Conservation (phyloP, 2,888 invertebrate genomes). For the Steromphala cineraria region DNA sequence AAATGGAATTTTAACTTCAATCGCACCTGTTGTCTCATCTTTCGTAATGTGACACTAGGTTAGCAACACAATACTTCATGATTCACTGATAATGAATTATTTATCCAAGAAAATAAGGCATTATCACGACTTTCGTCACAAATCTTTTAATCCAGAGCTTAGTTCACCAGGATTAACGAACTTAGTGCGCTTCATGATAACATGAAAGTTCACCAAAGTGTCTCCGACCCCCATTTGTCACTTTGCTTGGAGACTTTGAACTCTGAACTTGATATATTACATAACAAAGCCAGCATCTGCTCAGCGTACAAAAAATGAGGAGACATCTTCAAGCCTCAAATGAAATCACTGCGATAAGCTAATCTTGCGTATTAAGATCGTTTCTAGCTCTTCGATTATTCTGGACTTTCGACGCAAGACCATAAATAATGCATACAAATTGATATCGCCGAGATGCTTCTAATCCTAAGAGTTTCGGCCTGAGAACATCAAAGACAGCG, state of each 20-base stretch:
- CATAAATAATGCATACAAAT: constrained; percentile 21
- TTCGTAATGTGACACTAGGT: too few species aligned
- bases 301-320: not conserved
- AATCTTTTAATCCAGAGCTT: not conserved
- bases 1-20: too few species aligned
- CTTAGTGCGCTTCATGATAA: not conserved
- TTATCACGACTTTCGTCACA: not conserved
- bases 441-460: not conserved
- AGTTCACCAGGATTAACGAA: not conserved
- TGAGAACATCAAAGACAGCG: not conserved
- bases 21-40: too few species aligned
- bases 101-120: not conserved
- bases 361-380: not conserved
- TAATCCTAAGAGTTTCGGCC: not conserved
- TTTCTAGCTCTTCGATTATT: constrained; percentile 11
- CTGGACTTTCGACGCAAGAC: not conserved
- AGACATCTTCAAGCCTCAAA: not conserved
- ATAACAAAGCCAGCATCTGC: not conserved
- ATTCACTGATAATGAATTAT: not conserved
- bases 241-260: not conserved
- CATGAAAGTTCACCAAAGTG: not conserved
- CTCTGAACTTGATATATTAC: not conserved
- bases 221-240: not conserved
- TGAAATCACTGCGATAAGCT: constrained; percentile 1
- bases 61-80: not conserved